Percentiles rank a stretch among this genome's conserved stretches.
phyloP scores from a whole-genome alignment of 2,113 vertebrate genomes.

The Sorex araneus region DNA sequence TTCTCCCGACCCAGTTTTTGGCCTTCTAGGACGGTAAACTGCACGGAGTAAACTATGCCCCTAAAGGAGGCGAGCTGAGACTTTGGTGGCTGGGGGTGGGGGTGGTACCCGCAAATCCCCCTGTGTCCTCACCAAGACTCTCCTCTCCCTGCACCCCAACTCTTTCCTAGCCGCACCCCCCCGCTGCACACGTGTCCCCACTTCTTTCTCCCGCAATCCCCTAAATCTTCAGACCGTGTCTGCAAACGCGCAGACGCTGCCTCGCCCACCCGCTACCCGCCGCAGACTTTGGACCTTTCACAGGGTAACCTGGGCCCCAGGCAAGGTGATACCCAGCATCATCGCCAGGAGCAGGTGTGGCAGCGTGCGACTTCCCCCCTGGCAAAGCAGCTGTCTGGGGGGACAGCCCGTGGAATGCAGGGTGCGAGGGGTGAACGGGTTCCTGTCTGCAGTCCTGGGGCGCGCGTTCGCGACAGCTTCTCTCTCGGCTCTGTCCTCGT shows the following conservation, averaged over 20 bases:
- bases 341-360: not conserved
- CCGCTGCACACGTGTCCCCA: not conserved
- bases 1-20: too few relatives aligned
- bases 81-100: not conserved
- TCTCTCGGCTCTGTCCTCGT: fast-evolving
- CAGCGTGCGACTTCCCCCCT: too few relatives aligned
- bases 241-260: conserved; percentile 7
- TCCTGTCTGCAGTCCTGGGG: too few relatives aligned
- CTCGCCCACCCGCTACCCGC: not conserved
- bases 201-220: not conserved
- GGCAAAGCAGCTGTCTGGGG: not conserved
- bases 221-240: too few relatives aligned
- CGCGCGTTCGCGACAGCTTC: too few relatives aligned
- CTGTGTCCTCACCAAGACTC: too few relatives aligned
- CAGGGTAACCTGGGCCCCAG: not conserved
- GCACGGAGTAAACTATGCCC: too few relatives aligned
- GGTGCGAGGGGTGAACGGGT: not conserved
- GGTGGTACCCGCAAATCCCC: not conserved
- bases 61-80: not conserved
- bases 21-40: too few relatives aligned
- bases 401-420: not conserved
- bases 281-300: not conserved
- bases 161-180: not conserved
- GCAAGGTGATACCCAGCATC: not conserved
- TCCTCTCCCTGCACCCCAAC: not conserved